Conservation (phyloP, 2,113 vertebrate genomes). For the Albula glossodonta region DNA sequence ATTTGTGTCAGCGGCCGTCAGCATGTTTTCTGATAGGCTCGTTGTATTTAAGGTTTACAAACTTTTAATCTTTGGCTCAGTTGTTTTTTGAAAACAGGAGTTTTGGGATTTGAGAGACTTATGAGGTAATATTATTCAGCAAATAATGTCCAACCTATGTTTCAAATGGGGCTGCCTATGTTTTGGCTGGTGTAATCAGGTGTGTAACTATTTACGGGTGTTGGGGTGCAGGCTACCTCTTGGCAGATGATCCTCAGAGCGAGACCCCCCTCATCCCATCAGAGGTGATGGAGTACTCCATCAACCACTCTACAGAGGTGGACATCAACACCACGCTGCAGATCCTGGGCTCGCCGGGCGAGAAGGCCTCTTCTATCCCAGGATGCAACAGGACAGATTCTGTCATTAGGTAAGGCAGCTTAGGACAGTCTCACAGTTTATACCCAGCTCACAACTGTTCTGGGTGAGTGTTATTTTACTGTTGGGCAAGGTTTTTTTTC, state of each 20-base stretch:
- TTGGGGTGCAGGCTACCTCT: constrained; percentile 85
- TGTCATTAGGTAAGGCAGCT: constrained; percentile 86
- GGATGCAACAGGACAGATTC: constrained; percentile 97
- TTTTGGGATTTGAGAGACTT: background rate
- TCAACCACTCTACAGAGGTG: constrained; percentile 95
- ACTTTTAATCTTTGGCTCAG: background rate
- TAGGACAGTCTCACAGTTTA: background rate
- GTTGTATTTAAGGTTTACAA: background rate
- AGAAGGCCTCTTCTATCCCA: constrained; percentile 96
- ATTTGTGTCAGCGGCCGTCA: too few species aligned
- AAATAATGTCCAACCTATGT: too few species aligned
- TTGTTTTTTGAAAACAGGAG: background rate
- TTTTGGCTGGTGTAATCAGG: background rate
- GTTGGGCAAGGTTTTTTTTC: too few species aligned
- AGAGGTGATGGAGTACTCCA: constrained; percentile 98
- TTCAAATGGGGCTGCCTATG: background rate
- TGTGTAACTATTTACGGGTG: background rate
- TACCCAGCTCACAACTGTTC: background rate
- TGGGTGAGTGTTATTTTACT: too few species aligned
- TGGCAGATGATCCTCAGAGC: constrained; percentile 97
- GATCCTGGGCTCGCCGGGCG: constrained; percentile 95
- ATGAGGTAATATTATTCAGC: too few species aligned
- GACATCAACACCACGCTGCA: constrained; percentile 98
- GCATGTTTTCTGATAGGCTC: background rate
- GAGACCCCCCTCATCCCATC: constrained; percentile 96